Evolutionary conservation across 2,113 vertebrate species (phyloP), one percentile per base, ranked within the genome.

Genomic region (Chionomys nivalis): DNA sequence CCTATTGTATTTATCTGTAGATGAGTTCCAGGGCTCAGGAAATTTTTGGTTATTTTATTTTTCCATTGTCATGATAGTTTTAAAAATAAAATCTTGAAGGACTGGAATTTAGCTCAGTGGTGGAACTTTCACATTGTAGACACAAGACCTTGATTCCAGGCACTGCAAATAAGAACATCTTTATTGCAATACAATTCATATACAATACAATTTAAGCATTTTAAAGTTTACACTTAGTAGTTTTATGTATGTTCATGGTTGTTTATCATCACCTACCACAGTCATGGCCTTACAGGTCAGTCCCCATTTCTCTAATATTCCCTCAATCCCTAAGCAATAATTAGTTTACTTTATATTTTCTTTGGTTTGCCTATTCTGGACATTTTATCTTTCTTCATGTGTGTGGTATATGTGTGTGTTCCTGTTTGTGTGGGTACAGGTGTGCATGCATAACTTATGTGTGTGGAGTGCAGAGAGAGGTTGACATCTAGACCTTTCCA

Each of bases 21-120:
- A 89, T 96, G 81, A 55, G 28, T 36, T 94, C 82, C 14, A 55
- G 52, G 77, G 33, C 49, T 91, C 14, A 93, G 61, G 75, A 95
- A 82, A 88, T 82, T 87, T 82, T 12, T 89, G 66, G 52, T 52
- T 96, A 81, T 91, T 85, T 83, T 96, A 52, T 82, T 58, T 93
- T 49, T 86, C 12, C 36, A 44, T 91, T 93, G 63, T 65, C 88
- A 70, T 58, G 24, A 4, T 63, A 87, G 11, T 63, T 92, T 96
- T 65, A 5, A 1, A 78, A 85, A 70, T 77, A 66, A 26, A 44
- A 63, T 26, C 19, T 90, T 58, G 72, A 66, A 47, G 31, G 31
- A 10, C 9, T 24, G 23, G 21, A 55, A 28, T 92, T 36, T 11
- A 68, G 36, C 12, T 87, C 58, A 66, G 17, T 93, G n/a, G 36